Evolutionary conservation across 2,113 vertebrate species (phyloP).

Genomic region (Lasiurus cinereus): DNA sequence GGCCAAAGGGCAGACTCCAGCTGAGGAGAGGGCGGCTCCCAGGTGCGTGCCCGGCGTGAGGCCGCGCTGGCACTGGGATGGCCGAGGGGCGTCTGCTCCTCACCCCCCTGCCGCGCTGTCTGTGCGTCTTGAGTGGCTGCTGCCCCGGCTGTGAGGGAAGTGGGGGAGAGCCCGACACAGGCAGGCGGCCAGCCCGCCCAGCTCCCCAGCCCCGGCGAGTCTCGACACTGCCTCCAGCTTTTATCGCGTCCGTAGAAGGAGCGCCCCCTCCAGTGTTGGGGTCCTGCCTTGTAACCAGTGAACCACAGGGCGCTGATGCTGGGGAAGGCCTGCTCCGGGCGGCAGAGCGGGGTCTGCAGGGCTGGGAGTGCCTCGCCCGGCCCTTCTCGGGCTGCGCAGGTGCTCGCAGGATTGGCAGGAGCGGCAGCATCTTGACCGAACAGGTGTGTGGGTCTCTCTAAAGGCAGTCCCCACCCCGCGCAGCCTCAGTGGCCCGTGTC

Average conservation of each 20-base stretch:
- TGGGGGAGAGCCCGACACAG: background rate
- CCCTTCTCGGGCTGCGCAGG: background rate
- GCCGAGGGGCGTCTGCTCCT: background rate
- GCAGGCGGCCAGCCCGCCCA: background rate
- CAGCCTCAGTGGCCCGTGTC: background rate
- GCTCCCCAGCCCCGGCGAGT: background rate
- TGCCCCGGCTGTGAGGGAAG: background rate
- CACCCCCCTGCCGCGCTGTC: fast-evolving
- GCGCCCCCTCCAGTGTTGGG: background rate
- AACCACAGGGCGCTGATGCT: fast-evolving
- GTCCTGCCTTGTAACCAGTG: background rate
- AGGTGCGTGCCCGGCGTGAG: too few species aligned
- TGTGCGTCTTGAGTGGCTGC: background rate
- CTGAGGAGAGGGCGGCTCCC: background rate
- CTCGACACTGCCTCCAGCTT: background rate
- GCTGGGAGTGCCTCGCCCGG: background rate
- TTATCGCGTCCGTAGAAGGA: background rate
- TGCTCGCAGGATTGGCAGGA: background rate
- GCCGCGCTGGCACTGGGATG: fast-evolving
- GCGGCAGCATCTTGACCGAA: background rate
- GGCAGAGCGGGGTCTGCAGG: background rate
- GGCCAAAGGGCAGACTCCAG: background rate
- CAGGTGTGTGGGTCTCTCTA: background rate
- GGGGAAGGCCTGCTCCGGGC: background rate
- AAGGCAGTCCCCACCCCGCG: background rate